Evolutionary conservation across 1,140 invertebrate species (phyloP).

Genomic region (Anastrepha obliqua): DNA sequence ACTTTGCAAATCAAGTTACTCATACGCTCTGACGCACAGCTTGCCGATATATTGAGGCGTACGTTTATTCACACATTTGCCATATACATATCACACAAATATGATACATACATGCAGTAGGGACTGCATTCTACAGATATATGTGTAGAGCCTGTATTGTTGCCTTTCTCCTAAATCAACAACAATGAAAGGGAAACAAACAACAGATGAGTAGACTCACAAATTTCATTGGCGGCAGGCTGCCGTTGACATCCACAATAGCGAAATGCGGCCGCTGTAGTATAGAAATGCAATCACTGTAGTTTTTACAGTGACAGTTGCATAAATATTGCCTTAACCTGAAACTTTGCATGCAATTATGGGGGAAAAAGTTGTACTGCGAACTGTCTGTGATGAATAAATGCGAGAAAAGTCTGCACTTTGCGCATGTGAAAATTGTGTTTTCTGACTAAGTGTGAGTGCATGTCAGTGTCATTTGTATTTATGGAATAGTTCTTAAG

Average conservation of each 20-base stretch:
- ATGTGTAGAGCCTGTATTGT: too few species aligned
- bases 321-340: conserved; percentile 6
- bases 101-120: too few species aligned
- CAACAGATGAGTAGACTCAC: background rate
- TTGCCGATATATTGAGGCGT: too few species aligned
- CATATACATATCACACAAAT: too few species aligned
- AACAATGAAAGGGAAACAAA: background rate
- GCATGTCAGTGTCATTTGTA: conserved; percentile 18
- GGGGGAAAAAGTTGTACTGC: background rate
- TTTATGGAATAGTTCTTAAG: conserved; percentile 3
- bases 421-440: background rate
- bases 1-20: background rate
- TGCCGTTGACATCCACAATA: conserved; percentile 13
- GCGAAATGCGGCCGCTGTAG: background rate
- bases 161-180: background rate
- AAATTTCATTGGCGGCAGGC: background rate
- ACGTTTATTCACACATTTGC: too few species aligned
- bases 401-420: background rate
- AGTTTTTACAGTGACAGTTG: background rate
- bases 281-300: too few species aligned
- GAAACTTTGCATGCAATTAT: background rate
- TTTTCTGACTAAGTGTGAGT: background rate
- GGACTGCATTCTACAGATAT: too few species aligned
- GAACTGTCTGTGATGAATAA: background rate
- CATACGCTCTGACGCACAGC: background rate